Conservation (phyloP, 2,797 vertebrate species). For the Mormyrops boulengeri region DNA sequence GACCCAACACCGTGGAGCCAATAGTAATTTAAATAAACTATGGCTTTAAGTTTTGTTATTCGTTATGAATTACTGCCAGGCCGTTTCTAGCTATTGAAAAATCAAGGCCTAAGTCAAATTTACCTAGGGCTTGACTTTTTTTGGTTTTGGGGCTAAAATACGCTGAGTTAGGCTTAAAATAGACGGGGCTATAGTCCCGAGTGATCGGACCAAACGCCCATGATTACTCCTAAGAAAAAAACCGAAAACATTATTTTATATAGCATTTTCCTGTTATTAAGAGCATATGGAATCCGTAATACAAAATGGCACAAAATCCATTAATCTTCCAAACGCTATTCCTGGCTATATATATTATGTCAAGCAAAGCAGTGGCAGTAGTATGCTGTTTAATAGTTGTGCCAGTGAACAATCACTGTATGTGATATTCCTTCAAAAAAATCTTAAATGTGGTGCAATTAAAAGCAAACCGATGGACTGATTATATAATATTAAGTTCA, state of each 20-base stretch:
- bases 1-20: neutral
- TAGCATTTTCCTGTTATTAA: neutral
- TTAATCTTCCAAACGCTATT: neutral
- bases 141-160: neutral
- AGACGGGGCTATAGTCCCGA: neutral
- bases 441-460: neutral
- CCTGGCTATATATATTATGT: neutral
- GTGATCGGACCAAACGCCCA: neutral
- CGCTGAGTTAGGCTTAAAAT: neutral
- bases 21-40: neutral
- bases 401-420: neutral
- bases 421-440: neutral
- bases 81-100: neutral
- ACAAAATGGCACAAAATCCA: neutral
- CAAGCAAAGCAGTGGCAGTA: neutral
- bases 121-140: neutral
- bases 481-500: neutral
- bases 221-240: neutral
- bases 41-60: neutral
- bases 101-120: neutral
- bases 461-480: neutral
- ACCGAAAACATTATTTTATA: neutral
- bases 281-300: neutral
- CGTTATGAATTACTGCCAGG: neutral
- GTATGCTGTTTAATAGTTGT: neutral